Base-by-base conservation (phyloP, 2,113 vertebrate species). In the Callithrix jacchus region DNA sequence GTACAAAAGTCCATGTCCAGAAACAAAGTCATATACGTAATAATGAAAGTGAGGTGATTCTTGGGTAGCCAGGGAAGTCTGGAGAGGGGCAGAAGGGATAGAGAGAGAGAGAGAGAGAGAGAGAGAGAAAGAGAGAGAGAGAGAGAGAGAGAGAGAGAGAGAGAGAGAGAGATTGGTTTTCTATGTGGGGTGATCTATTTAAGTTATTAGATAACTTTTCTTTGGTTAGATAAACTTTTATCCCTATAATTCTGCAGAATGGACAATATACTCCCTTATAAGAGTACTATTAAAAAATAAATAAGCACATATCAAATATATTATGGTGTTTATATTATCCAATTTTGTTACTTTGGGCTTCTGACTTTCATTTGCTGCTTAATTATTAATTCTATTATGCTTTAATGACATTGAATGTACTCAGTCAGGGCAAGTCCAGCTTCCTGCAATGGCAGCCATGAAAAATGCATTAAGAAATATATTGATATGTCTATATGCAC, bases 401-500 rank as follows among this genome's bases (percentile, higher is more conserved):
- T 97, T 96, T 91, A 97, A 93, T 93, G 91, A 85, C 61, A 95
- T 85, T 42, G 70, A 37, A 85, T 87, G 81, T 87, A 91, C 54
- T 95, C 82, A 88, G 1, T 96, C 58, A 96, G 70, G 73, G 97
- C 68, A 17, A 2, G 14, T 96, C 87, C 40, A 97, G 42, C 32
- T 96, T 97, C 76, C 58, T 94, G 37, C 23, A 66, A 95, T 93
- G 68, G 83, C 8, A 97, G 23, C 82, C 66, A 95, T 97, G 94
- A 98, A 98, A 95, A 98, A 94, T 56, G 79, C 79, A 91, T 84
- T 89, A 94, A 95, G 95, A 97, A 98, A 92, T 96, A 95, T 88
- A 96, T 64, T 0, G 0, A 27, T 18, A 64, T 85, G 91, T 70
- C 23, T 96, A 23, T 56, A 68, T 91, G 27, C 12, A 98, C 80